A percentile compares a stretch with the other conserved stretches of the same genome.
These are phyloP conservation scores for Platorchestia sp. DNA, from an alignment of 1,140 invertebrate species.

Conservation along the genomic window DNA sequence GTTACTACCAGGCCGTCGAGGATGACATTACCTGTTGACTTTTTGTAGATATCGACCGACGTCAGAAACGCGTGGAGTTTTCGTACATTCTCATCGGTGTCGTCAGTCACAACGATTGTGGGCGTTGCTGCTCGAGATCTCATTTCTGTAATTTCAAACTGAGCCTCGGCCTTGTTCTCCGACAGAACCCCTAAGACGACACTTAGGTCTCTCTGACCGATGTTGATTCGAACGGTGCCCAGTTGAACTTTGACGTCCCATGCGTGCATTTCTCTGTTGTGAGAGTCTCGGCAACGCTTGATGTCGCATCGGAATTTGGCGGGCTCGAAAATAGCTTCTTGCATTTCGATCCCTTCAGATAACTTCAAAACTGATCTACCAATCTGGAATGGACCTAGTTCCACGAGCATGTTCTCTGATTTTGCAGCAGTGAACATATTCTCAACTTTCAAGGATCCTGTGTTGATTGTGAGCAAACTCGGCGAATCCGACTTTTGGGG, in stretches of 20 bases:
- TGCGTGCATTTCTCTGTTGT: conserved; percentile 70
- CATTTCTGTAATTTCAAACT: conserved; percentile 70
- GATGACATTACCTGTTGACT: conserved; percentile 75
- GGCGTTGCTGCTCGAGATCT: conserved; percentile 67
- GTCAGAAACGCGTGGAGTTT: conserved; percentile 83
- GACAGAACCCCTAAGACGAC: conserved; percentile 79
- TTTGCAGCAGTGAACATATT: conserved; percentile 82
- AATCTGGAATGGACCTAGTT: conserved; percentile 79
- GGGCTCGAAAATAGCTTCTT: conserved; percentile 84
- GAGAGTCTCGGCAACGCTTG: conserved; percentile 76
- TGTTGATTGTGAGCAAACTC: conserved; percentile 83
- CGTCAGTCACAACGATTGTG: conserved; percentile 66
- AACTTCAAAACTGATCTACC: conserved; percentile 82
- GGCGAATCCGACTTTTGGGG: conserved; percentile 85
- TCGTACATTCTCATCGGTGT: conserved; percentile 77
- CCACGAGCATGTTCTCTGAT: conserved; percentile 81
- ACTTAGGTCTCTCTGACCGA: conserved; percentile 81
- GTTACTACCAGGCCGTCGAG: conserved; percentile 80
- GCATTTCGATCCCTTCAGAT: conserved; percentile 78
- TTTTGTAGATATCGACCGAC: conserved; percentile 77
- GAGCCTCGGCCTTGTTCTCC: conserved; percentile 76
- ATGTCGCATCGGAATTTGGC: conserved; percentile 81
- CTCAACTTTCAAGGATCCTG: conserved; percentile 82
- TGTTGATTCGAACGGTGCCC: conserved; percentile 78
- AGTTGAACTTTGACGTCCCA: conserved; percentile 80